Evolutionary conservation across 2,888 invertebrate genomes (phyloP).

Genomic region (Rhorus exstirpatorius): DNA sequence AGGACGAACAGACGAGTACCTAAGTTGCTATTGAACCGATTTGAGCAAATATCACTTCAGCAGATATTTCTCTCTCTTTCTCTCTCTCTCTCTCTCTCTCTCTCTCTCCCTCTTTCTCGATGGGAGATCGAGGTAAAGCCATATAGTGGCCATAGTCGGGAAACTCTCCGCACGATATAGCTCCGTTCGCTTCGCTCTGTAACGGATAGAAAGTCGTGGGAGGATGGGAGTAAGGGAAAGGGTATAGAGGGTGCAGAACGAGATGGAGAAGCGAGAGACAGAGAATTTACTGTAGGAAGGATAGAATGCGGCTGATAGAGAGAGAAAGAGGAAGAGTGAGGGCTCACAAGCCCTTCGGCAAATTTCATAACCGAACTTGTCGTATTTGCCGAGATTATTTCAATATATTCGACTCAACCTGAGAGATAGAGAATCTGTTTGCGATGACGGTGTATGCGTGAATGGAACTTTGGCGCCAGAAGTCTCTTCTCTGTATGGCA

Average conservation of each 20-base stretch:
- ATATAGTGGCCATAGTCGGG: conserved; percentile 53
- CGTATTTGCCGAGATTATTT: conserved; percentile 86
- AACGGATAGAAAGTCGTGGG: conserved; percentile 71
- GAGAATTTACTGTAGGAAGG: conserved; percentile 47
- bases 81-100: conserved; percentile 10
- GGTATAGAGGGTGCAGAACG: conserved; percentile 43
- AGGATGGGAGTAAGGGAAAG: conserved; percentile 70
- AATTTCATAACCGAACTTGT: conserved; percentile 86
- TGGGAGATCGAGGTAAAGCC: conserved; percentile 74
- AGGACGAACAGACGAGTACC: conserved; percentile 82
- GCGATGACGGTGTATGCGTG: conserved; percentile 85
- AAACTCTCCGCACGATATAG: conserved; percentile 51
- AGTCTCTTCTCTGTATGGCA: conserved; percentile 58
- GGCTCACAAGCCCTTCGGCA: conserved; percentile 86
- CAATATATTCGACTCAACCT: conserved; percentile 86
- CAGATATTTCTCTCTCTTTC: conserved; percentile 72
- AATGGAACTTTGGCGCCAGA: conserved; percentile 83
- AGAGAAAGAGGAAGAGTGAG: conserved; percentile 75
- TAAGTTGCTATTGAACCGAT: conserved; percentile 86
- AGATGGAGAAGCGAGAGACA: conserved; percentile 65
- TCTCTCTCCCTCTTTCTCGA: conserved; percentile 5
- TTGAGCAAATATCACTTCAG: conserved; percentile 85
- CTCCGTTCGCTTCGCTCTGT: conserved; percentile 47
- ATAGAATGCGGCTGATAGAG: conserved; percentile 51
- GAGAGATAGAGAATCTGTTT: conserved; percentile 83